Conservation (phyloP, 1,140 invertebrate species). For the Trypoxylus dichotomus region DNA sequence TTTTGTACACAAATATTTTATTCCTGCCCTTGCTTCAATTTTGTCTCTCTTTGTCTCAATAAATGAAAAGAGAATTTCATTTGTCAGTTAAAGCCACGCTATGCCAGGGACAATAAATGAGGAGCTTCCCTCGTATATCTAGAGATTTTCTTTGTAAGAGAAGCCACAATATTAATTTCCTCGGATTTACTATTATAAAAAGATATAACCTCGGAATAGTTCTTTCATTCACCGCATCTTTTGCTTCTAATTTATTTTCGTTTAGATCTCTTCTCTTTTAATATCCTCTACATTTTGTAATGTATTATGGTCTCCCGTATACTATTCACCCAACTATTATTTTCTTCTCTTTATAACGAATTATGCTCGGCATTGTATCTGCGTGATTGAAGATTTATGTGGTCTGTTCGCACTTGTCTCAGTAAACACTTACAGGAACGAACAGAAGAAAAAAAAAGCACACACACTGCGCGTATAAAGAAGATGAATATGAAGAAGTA, state of each 20-base stretch:
- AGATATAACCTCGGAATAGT: too few relatives aligned
- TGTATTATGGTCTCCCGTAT: background rate
- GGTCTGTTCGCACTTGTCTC: slow-evolving; percentile 10
- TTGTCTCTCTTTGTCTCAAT: too few relatives aligned
- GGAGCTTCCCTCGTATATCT: too few relatives aligned
- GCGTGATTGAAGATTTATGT: slow-evolving; percentile 22
- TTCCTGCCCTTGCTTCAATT: too few relatives aligned
- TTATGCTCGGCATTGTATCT: slow-evolving; percentile 7
- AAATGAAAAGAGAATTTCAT: too few relatives aligned
- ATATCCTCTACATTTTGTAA: background rate
- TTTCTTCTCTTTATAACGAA: background rate
- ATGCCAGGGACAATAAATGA: too few relatives aligned
- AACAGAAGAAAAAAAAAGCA: background rate
- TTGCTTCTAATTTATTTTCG: background rate
- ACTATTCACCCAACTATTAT: background rate
- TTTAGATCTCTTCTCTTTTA: background rate
- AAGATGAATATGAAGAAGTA: slow-evolving; percentile 35
- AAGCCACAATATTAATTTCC: background rate
- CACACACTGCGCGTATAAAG: slow-evolving; percentile 5
- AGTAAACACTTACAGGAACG: slow-evolving; percentile 11
- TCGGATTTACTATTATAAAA: background rate
- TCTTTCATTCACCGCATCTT: background rate
- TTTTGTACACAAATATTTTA: too few relatives aligned
- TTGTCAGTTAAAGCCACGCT: too few relatives aligned
- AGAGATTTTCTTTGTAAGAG: background rate